A percentile compares a stretch with the other conserved stretches of the same genome.
phyloP scores from a whole-genome alignment of 2,113 vertebrate genomes.

The Ascaphus truei region DNA sequence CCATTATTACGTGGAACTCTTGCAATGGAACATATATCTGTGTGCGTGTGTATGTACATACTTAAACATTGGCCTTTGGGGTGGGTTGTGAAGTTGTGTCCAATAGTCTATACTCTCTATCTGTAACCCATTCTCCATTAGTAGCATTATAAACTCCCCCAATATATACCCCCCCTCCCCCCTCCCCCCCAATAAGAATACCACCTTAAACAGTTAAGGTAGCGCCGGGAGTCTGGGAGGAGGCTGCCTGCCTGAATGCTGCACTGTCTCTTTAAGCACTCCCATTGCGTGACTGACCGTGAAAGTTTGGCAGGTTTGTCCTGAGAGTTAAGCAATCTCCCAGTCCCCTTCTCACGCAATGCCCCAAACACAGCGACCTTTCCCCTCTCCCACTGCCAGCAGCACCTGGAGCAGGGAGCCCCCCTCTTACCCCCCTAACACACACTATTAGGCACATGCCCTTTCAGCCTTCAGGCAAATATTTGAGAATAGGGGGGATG shows the following conservation, averaged over 20 bases:
- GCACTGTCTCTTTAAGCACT: constrained; percentile 29
- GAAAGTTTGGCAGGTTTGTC: constrained; percentile 37
- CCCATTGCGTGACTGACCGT: constrained; percentile 36
- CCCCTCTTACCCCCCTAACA: not conserved
- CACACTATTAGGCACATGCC: too few relatives aligned
- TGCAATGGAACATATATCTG: too few relatives aligned
- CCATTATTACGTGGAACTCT: too few relatives aligned
- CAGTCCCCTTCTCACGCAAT: constrained; percentile 30
- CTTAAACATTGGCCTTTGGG: too few relatives aligned
- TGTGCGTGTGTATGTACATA: too few relatives aligned
- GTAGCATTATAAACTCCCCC: too few relatives aligned
- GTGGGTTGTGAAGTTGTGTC: too few relatives aligned
- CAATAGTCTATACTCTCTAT: too few relatives aligned
- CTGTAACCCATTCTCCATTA: too few relatives aligned
- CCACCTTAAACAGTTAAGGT: constrained; percentile 25
- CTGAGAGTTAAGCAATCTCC: constrained; percentile 30
- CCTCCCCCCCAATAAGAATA: not conserved
- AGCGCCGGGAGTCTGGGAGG: not conserved
- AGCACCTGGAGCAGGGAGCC: constrained; percentile 12
- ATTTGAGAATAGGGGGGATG: too few relatives aligned
- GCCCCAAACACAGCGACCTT: constrained; percentile 30
- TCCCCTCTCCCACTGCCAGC: constrained; percentile 11
- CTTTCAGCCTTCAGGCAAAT: too few relatives aligned
- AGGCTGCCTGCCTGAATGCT: not conserved
- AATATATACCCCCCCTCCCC: too few relatives aligned